Evolutionary conservation across 2,113 vertebrate genomes (phyloP).

Genomic region (Hystrix brachyura): DNA sequence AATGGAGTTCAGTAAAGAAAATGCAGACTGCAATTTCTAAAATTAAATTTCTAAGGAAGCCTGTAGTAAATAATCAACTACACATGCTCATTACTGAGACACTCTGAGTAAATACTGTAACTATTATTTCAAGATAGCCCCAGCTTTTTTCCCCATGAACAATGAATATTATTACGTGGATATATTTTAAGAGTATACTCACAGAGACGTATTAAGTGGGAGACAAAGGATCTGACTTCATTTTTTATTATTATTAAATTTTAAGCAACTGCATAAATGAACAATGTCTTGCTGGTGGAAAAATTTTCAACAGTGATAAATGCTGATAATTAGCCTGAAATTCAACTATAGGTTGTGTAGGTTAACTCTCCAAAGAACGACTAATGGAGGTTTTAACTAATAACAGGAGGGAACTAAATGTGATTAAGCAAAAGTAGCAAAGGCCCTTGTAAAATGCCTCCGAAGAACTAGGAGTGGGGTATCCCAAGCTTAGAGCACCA

Average conservation of each 20-base stretch:
- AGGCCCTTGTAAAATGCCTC: background rate
- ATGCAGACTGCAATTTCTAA: background rate
- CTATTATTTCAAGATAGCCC: slow-evolving; percentile 70
- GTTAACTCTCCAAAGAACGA: background rate
- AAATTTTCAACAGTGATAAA: background rate
- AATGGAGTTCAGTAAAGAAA: slow-evolving; percentile 14
- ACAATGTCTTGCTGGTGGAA: background rate
- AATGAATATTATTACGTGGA: slow-evolving; percentile 68
- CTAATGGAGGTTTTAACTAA: background rate
- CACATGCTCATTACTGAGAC: slow-evolving; percentile 9
- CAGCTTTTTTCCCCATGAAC: slow-evolving; percentile 24
- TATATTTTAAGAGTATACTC: slow-evolving; percentile 71
- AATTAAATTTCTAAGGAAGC: background rate
- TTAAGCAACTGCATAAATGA: slow-evolving; percentile 9
- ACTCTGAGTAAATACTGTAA: background rate
- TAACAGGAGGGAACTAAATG: background rate
- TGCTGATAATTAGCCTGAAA: background rate
- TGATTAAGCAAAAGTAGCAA: background rate
- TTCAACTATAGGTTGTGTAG: background rate
- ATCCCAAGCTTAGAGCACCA: background rate
- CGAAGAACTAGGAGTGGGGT: background rate
- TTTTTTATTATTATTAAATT: slow-evolving; percentile 52
- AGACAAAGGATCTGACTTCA: background rate
- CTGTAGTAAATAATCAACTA: background rate
- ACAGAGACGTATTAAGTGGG: background rate